Evolutionary conservation across 2,113 vertebrate species (phyloP), one percentile per base, ranked within the genome.

Genomic region (Sinocyclocheilus rhinocerous): DNA sequence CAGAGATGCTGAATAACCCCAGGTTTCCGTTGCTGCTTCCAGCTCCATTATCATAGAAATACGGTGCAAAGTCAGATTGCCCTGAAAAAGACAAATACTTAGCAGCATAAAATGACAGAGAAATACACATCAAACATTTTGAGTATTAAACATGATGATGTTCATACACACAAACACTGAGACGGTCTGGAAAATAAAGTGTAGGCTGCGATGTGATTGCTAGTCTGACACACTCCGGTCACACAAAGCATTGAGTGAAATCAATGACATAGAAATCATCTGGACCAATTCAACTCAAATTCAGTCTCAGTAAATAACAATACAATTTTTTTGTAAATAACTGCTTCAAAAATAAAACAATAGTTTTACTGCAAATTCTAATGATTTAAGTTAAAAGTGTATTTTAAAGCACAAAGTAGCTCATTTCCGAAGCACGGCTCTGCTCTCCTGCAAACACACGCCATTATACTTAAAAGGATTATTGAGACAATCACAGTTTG

Each of bases 31-130:
- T 95, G 24, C 90, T 95, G 90, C 96, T 97, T 94, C 94, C 94
- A 36, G 94, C 93, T 87, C 96, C 97, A 36, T 98, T 97, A 81
- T 98, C 97, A 75, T 96, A 97, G 91, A 99, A 99, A 93, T 97
- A 96, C 0, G 98, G 98, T 26, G 98, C 98, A 50, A 98, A 98
- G 93, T 99, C 97, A 75, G 95, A 96, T 90, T 96, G 95, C 69
- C 93, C 93, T 95, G 92, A 87, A 76, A 61, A 84, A 84, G 90
- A 76, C 48, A 24, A n/a, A 50, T 2, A 15, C 18, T 22, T 15
- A 0, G 26, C n/a, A 8, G 42, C 45, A 26, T 50, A 3, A 26
- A 10, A 72, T 22, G 10, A 22, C 9, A 42, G 10, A 4, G 36
- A 73, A n/a, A 73, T n/a, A 6, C 20, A 73, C 70, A 42, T 72